Conservation (phyloP, 2,797 vertebrate genomes). For the Mallotus villosus region DNA sequence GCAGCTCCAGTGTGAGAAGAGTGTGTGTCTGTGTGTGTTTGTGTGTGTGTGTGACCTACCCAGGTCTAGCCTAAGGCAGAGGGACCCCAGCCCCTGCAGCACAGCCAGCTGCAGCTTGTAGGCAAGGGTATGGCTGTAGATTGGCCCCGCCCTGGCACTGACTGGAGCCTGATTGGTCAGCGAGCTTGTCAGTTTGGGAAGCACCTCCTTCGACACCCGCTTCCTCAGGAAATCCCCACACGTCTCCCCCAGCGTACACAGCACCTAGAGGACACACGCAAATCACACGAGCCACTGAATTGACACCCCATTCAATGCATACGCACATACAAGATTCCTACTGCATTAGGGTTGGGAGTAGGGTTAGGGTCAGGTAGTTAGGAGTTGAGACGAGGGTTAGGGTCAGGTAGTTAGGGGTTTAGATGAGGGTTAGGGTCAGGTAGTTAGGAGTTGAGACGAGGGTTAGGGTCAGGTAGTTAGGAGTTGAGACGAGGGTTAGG, state of each 20-base stretch:
- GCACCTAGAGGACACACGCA: slow-evolving; percentile 71
- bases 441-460: too few relatives aligned
- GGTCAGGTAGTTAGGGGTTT: too few relatives aligned
- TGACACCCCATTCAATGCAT: not conserved
- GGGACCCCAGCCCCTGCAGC: slow-evolving; percentile 85
- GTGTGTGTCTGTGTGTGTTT: slow-evolving; percentile 11
- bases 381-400: too few relatives aligned
- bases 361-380: too few relatives aligned
- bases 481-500: too few relatives aligned
- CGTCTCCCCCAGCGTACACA: slow-evolving; percentile 80
- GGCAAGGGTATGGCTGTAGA: slow-evolving; percentile 86
- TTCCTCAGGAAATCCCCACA: slow-evolving; percentile 88
- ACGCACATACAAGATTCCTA: too few relatives aligned
- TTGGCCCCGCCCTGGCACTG: slow-evolving; percentile 83
- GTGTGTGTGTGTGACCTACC: slow-evolving; percentile 72
- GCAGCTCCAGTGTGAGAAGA: not conserved
- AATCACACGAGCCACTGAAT: not conserved
- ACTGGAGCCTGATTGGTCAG: slow-evolving; percentile 82
- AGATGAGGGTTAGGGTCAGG: too few relatives aligned
- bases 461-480: too few relatives aligned
- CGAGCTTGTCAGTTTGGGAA: slow-evolving; percentile 83
- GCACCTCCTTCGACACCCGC: slow-evolving; percentile 88
- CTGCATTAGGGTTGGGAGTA: too few relatives aligned
- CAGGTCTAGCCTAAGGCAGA: slow-evolving; percentile 84
- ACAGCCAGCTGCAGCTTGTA: slow-evolving; percentile 92